These are phyloP conservation scores for Lithophane ornitopus DNA, from an alignment of 2,888 invertebrate genomes.

Conservation along the genomic window DNA sequence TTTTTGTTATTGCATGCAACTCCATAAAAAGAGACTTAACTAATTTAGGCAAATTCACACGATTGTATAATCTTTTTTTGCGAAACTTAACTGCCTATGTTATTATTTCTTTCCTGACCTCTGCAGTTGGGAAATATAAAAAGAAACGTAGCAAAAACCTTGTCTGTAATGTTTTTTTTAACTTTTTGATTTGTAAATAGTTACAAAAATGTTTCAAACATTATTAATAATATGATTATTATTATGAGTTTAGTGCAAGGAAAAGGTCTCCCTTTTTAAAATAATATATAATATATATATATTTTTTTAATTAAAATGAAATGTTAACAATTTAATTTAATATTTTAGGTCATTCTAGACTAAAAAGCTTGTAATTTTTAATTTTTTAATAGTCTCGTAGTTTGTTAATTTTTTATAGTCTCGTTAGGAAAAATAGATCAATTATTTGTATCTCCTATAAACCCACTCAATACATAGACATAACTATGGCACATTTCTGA, in stretches of 20 bases:
- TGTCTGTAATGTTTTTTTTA: not conserved
- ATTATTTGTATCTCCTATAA: not conserved
- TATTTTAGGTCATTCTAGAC: not conserved
- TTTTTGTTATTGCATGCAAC: not conserved
- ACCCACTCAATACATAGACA: not conserved
- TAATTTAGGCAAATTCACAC: conserved; percentile 40
- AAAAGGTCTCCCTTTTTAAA: too few species aligned
- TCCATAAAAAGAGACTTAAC: conserved; percentile 4
- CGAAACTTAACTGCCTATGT: conserved; percentile 25
- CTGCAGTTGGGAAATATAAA: conserved; percentile 24
- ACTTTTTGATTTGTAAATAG: not conserved
- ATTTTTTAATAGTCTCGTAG: not conserved
- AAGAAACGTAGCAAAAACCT: conserved; percentile 14
- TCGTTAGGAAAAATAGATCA: not conserved
- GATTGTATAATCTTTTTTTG: conserved; percentile 32
- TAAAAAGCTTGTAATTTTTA: not conserved
- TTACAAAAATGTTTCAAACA: not conserved
- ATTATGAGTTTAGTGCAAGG: too few species aligned
- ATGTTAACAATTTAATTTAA: too few species aligned
- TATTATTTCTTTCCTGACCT: conserved; percentile 24
- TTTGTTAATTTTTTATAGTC: not conserved
- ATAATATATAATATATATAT: too few species aligned
- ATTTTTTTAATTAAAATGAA: too few species aligned
- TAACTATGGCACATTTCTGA: conserved; percentile 10
- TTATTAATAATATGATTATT: not conserved